These are phyloP conservation scores for Lepus oiostolus DNA, from an alignment of 2,797 vertebrate species.

Conservation along the genomic window DNA sequence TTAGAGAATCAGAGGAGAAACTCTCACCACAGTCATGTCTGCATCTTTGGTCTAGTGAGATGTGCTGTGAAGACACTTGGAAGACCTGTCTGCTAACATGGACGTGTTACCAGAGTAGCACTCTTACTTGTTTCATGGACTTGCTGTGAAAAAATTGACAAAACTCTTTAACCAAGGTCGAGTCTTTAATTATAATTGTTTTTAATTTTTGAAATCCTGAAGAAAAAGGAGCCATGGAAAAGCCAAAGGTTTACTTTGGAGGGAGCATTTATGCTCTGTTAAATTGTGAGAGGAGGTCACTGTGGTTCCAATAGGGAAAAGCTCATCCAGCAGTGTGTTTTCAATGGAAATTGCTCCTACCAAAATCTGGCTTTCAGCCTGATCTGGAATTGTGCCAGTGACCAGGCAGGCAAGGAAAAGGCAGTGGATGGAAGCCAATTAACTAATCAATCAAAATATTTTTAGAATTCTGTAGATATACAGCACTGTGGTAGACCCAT, in stretches of 20 bases:
- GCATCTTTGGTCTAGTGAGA: neutral
- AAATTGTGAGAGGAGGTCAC: neutral
- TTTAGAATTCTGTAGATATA: constrained; percentile 55
- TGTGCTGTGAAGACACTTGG: neutral
- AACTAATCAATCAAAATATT: constrained; percentile 79
- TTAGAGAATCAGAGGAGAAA: neutral
- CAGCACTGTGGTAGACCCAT: neutral
- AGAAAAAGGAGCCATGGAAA: neutral
- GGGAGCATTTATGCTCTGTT: neutral
- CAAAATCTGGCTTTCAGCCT: constrained; percentile 56
- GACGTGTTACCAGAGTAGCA: neutral
- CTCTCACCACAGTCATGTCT: neutral
- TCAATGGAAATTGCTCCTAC: constrained; percentile 55
- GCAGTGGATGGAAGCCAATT: constrained; percentile 70
- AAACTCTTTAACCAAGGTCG: constrained; percentile 4
- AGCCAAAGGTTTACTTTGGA: neutral
- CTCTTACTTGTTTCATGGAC: constrained; percentile 34
- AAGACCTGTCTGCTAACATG: neutral
- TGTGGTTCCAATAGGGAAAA: neutral
- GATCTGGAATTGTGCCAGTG: constrained; percentile 54
- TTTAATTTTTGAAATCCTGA: neutral
- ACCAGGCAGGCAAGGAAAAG: constrained; percentile 62
- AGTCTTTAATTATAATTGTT: neutral
- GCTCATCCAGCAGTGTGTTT: constrained; percentile 35
- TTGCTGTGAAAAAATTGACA: constrained; percentile 22